Evolutionary conservation across 2,888 invertebrate species (phyloP).

Genomic region (Synanthedon formicaeformis): DNA sequence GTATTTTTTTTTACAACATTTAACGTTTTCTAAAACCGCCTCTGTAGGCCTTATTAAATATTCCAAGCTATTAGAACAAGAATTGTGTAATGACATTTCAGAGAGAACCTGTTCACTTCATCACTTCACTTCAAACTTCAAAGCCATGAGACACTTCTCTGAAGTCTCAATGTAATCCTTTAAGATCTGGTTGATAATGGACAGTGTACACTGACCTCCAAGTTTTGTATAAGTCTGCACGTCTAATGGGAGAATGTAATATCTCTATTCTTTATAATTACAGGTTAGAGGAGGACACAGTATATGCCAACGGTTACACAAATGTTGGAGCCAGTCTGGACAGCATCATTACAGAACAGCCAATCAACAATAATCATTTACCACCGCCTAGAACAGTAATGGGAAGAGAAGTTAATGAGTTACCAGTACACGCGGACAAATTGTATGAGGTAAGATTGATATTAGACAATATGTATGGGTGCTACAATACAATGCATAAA

Average conservation of each 20-base stretch:
- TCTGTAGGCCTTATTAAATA: no score
- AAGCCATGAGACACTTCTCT: no score
- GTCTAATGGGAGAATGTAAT: not conserved
- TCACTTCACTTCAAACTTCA: no score
- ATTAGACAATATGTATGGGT: no score
- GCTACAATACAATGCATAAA: no score
- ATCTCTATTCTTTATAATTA: constrained; percentile 6
- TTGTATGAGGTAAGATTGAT: constrained; percentile 46
- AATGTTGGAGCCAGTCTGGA: constrained; percentile 53
- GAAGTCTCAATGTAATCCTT: no score
- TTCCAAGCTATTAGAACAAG: no score
- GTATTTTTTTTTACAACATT: no score
- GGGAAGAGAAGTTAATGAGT: constrained; percentile 44
- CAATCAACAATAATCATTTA: constrained; percentile 56
- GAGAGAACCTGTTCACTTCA: no score
- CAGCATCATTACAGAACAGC: constrained; percentile 56
- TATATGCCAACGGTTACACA: constrained; percentile 62
- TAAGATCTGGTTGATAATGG: not conserved
- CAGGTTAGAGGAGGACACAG: constrained; percentile 65
- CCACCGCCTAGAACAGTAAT: constrained; percentile 29
- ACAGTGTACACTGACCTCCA: not conserved
- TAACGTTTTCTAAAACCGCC: no score
- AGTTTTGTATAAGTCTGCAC: no score
- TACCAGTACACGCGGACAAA: constrained; percentile 59
- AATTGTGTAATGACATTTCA: no score